A percentile compares a stretch with the other conserved stretches of the same genome.
These are phyloP conservation scores for Lasioglossum marginatum DNA, from an alignment of 2,888 invertebrate genomes.

Conservation along the genomic window DNA sequence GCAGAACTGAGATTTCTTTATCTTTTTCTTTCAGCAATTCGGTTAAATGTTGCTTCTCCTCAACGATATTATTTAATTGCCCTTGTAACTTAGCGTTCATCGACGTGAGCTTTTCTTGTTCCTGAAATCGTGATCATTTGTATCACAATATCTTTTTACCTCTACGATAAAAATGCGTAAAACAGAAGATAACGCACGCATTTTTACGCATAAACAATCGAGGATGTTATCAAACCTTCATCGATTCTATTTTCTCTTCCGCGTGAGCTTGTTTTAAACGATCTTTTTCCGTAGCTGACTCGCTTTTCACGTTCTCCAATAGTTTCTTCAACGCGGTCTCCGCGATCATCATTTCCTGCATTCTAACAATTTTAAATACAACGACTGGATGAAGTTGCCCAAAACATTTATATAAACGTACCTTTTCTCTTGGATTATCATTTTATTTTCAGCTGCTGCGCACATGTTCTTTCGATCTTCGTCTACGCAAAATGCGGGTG, in stretches of 20 bases:
- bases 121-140: slow-evolving; percentile 52
- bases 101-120: slow-evolving; percentile 48
- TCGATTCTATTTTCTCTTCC: slow-evolving; percentile 56
- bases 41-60: slow-evolving; percentile 38
- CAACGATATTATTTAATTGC: slow-evolving; percentile 31
- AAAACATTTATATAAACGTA: slow-evolving; percentile 27
- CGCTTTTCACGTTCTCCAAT: slow-evolving; percentile 25
- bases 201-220: neutral
- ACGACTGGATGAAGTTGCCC: neutral
- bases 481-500: slow-evolving; percentile 6
- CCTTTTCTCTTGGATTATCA: slow-evolving; percentile 55
- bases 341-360: slow-evolving; percentile 28
- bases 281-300: slow-evolving; percentile 39
- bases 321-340: slow-evolving; percentile 47
- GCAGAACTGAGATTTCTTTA: slow-evolving; percentile 23
- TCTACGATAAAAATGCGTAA: slow-evolving; percentile 28
- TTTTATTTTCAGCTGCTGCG: slow-evolving; percentile 35
- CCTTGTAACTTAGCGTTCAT: slow-evolving; percentile 44
- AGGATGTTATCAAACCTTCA: slow-evolving; percentile 44
- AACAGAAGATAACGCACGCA: neutral
- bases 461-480: slow-evolving; percentile 26
- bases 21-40: slow-evolving; percentile 39
- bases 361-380: slow-evolving; percentile 25
- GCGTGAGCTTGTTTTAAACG: slow-evolving; percentile 32
- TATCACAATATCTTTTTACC: slow-evolving; percentile 19